Percentiles rank a stretch among this genome's conserved stretches.
These are phyloP conservation scores for Camponotus fellah DNA, from an alignment of 2,888 invertebrate genomes.

Conservation along the genomic window DNA sequence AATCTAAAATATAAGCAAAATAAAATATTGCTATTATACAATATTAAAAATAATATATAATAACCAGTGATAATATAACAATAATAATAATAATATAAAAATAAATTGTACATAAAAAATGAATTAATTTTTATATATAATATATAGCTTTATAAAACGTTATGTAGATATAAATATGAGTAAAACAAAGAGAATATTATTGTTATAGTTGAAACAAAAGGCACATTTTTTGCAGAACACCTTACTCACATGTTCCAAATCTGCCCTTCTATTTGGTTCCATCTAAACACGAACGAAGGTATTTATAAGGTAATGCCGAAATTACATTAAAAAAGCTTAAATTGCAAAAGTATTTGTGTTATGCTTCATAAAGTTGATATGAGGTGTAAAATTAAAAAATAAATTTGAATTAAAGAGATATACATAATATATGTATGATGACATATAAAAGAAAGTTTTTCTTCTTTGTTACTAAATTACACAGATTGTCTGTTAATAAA, in stretches of 20 bases:
- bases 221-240: constrained; percentile 76
- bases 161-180: not conserved
- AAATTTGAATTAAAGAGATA: not conserved
- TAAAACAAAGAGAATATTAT: constrained; percentile 17
- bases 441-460: constrained; percentile 9
- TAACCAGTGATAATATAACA: not conserved
- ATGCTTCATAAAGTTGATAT: not conserved
- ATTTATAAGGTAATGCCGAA: constrained; percentile 59
- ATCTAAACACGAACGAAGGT: constrained; percentile 88
- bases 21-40: constrained; percentile 40
- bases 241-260: constrained; percentile 93
- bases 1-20: constrained; percentile 36
- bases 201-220: constrained; percentile 57
- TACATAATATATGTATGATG: not conserved
- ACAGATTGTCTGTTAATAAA: constrained; percentile 31
- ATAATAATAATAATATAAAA: constrained; percentile 50
- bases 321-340: constrained; percentile 26
- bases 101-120: not conserved
- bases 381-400: not conserved
- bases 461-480: constrained; percentile 42
- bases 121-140: constrained; percentile 5
- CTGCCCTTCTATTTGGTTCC: constrained; percentile 94
- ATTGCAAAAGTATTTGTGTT: not conserved
- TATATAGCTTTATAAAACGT: not conserved
- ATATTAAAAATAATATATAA: not conserved